Conservation (phyloP, 2,113 vertebrate species). For the Salvelinus fontinalis region DNA sequence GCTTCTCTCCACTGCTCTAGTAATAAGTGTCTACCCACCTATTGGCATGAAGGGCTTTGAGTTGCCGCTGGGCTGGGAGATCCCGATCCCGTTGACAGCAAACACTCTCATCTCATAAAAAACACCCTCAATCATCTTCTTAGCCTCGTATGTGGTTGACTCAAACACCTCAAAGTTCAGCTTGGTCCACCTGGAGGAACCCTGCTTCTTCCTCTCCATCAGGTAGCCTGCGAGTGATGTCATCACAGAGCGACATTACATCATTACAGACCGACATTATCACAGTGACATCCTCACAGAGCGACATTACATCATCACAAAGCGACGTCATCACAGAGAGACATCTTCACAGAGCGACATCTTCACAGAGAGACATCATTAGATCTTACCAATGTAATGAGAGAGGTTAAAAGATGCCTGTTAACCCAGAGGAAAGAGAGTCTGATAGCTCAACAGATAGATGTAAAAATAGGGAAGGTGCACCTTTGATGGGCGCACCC, state of each 20-base stretch:
- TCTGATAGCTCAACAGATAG: not conserved
- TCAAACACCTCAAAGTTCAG: slow-evolving; percentile 88
- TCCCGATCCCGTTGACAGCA: slow-evolving; percentile 84
- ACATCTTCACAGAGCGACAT: not conserved
- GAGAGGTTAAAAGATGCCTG: not conserved
- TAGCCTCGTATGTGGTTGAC: slow-evolving; percentile 79
- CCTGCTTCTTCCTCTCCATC: slow-evolving; percentile 88
- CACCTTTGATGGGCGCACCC: slow-evolving; percentile 83
- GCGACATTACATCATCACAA: no score
- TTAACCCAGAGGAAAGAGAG: not conserved
- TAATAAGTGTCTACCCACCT: slow-evolving; percentile 58
- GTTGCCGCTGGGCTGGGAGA: slow-evolving; percentile 81
- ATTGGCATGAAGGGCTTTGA: slow-evolving; percentile 83
- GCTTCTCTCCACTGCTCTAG: not conserved
- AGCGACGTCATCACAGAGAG: not conserved
- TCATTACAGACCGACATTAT: slow-evolving; percentile 1
- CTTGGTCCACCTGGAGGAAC: slow-evolving; percentile 86
- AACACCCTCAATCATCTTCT: slow-evolving; percentile 89
- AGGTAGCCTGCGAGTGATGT: slow-evolving; percentile 79
- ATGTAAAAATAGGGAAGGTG: not conserved
- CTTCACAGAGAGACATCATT: not conserved
- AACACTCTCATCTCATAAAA: slow-evolving; percentile 91
- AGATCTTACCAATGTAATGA: not conserved
- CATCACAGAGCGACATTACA: not conserved
- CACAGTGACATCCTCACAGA: not conserved